A percentile compares a stretch with the other conserved stretches of the same genome.
These are phyloP conservation scores for Nothocercus julius DNA, from an alignment of 2,113 vertebrate species.

Conservation along the genomic window DNA sequence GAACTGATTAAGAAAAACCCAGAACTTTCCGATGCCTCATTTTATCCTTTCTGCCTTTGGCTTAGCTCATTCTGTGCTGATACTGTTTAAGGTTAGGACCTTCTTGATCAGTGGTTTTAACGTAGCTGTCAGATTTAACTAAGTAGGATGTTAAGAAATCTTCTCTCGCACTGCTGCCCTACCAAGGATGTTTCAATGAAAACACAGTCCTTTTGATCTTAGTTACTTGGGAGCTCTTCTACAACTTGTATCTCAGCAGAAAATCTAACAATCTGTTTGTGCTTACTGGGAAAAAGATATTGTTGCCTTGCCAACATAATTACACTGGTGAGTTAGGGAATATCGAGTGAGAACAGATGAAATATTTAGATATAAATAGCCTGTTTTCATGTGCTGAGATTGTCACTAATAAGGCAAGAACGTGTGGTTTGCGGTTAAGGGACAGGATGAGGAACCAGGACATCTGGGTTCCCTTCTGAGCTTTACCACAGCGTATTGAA, in stretches of 20 bases:
- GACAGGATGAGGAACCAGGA: constrained; percentile 64
- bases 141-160: neutral
- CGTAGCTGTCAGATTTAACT: neutral
- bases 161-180: neutral
- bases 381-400: constrained; percentile 51
- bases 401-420: constrained; percentile 46
- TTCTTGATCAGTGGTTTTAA: neutral
- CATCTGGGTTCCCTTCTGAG: constrained; percentile 55
- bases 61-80: neutral
- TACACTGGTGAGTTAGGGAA: constrained; percentile 55
- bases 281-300: constrained; percentile 22
- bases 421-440: constrained; percentile 53
- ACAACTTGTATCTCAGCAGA: constrained; percentile 35
- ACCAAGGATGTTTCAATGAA: neutral
- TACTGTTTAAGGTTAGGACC: neutral
- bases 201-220: neutral
- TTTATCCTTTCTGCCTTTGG: neutral
- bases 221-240: neutral
- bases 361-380: constrained; percentile 70
- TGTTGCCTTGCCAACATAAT: constrained; percentile 50
- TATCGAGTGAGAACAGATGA: constrained; percentile 61
- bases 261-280: constrained; percentile 50
- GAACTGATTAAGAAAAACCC: neutral
- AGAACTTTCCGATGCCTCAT: neutral
- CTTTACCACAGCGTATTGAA: constrained; percentile 39